Percentiles rank a stretch among this genome's conserved stretches.
Evolutionary conservation across 2,113 vertebrate species (phyloP).

Genomic region (Cynopterus brachyotis): DNA sequence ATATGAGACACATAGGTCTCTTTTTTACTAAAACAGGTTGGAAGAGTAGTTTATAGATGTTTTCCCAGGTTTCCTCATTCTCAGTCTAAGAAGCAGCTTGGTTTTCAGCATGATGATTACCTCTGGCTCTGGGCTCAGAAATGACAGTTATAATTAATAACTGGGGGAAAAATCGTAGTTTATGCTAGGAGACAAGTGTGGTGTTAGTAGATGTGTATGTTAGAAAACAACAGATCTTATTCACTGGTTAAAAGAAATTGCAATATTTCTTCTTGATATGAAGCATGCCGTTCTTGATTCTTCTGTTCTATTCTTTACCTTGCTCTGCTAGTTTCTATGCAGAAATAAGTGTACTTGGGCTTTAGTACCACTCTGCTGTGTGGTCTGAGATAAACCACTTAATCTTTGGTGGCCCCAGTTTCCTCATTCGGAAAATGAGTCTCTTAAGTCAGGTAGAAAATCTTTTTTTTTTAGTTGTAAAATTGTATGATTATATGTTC

Average conservation of each 20-base stretch:
- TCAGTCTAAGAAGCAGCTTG: not conserved
- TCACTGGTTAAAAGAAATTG: not conserved
- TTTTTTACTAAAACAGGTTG: slow-evolving; percentile 13
- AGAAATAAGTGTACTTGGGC: not conserved
- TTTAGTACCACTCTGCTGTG: not conserved
- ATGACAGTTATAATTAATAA: slow-evolving; percentile 66
- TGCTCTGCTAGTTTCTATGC: accelerated
- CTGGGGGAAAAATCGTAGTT: slow-evolving; percentile 34
- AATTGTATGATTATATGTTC: not conserved
- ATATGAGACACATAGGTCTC: not conserved
- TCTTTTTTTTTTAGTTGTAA: not conserved
- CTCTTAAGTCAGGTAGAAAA: not conserved
- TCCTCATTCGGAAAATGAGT: not conserved
- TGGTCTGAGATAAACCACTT: not conserved
- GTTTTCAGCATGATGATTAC: slow-evolving; percentile 33
- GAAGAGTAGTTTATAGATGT: not conserved
- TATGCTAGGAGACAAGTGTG: not conserved
- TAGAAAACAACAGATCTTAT: slow-evolving; percentile 13
- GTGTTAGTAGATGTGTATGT: not conserved
- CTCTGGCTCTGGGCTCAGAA: slow-evolving; percentile 32
- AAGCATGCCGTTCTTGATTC: not conserved
- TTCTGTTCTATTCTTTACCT: not conserved
- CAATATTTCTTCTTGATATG: slow-evolving; percentile 24
- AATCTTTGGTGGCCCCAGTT: not conserved
- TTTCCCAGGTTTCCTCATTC: not conserved